Conservation (phyloP, 92 coral and sea anemone species). For the Ricordea florida region DNA sequence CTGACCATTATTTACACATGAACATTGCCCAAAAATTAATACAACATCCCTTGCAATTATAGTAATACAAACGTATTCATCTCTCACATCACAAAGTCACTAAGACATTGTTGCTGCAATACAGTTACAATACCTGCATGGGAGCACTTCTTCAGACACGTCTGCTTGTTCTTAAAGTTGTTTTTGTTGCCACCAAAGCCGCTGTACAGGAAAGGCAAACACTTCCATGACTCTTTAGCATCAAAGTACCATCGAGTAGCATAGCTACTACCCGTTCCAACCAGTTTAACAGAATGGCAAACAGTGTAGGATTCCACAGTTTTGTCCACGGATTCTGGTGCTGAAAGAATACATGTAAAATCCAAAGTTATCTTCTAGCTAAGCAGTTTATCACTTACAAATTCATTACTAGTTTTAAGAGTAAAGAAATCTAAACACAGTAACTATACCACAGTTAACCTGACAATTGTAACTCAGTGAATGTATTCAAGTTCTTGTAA, state of each 20-base stretch:
- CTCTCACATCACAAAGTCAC: no score
- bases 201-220: conserved; percentile 74
- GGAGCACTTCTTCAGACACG: conserved; percentile 71
- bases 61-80: neutral
- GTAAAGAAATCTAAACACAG: no score
- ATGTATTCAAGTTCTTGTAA: no score
- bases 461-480: no score
- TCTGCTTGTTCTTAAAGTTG: conserved; percentile 59
- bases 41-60: no score
- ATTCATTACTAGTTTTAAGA: no score
- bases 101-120: no score
- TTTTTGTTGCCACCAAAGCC: conserved; percentile 88
- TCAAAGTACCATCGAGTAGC: conserved; percentile 67
- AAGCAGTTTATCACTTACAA: no score
- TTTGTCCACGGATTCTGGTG: neutral
- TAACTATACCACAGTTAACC: no score
- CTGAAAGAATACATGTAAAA: neutral
- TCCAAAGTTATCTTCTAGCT: no score
- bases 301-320: conserved; percentile 49
- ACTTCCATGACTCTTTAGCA: conserved; percentile 17
- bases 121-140: conserved; percentile 78
- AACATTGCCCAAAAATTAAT: conserved; percentile 6
- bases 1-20: no score
- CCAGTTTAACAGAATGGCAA: conserved; percentile 66
- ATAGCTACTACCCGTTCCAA: conserved; percentile 43